A percentile compares a stretch with the other conserved stretches of the same genome.
Conservation (phyloP, 1,140 invertebrate genomes). For the Drosophila micromelanica region DNA sequence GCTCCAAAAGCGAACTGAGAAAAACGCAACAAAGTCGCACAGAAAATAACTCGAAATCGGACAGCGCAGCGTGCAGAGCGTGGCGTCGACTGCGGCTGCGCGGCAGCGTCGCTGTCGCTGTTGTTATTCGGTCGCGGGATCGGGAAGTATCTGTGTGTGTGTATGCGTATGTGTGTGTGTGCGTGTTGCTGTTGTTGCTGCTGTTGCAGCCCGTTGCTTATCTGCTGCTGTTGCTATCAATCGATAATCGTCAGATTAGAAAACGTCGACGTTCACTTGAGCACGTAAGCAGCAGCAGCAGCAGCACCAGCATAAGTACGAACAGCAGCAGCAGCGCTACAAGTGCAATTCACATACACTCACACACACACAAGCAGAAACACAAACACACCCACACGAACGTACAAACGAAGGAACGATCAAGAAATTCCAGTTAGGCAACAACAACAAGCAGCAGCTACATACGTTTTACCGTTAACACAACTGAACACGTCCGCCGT, state of each 20-base stretch:
- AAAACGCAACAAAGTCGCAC: conserved; percentile 62
- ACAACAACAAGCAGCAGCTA: conserved; percentile 23
- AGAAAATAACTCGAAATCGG: conserved; percentile 70
- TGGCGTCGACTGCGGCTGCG: conserved; percentile 53
- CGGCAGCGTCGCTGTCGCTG: conserved; percentile 44
- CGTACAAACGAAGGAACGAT: conserved; percentile 37
- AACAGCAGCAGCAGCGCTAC: conserved; percentile 62
- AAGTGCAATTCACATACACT: conserved; percentile 62
- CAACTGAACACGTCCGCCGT: conserved; percentile 62
- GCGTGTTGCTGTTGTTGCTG: conserved; percentile 3
- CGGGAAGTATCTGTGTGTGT: conserved; percentile 13
- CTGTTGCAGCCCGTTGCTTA: conserved; percentile 47
- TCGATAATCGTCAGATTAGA: conserved; percentile 79
- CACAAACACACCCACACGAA: conserved; percentile 21
- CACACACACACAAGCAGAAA: conserved; percentile 23
- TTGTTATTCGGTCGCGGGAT: conserved; percentile 30
- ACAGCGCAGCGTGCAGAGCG: conserved; percentile 17
- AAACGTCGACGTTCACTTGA: conserved; percentile 75
- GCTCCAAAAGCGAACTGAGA: conserved; percentile 72
- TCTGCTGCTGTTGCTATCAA: conserved; percentile 63
- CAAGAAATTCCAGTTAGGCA: conserved; percentile 73
- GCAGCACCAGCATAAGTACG: conserved; percentile 13
- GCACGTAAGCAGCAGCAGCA: conserved; percentile 71
- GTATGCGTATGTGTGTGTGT: conserved; percentile 9
- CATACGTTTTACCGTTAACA: conserved; percentile 56